phyloP scores from a whole-genome alignment of 1,140 invertebrate genomes.

The Pseudoatta argentina region DNA sequence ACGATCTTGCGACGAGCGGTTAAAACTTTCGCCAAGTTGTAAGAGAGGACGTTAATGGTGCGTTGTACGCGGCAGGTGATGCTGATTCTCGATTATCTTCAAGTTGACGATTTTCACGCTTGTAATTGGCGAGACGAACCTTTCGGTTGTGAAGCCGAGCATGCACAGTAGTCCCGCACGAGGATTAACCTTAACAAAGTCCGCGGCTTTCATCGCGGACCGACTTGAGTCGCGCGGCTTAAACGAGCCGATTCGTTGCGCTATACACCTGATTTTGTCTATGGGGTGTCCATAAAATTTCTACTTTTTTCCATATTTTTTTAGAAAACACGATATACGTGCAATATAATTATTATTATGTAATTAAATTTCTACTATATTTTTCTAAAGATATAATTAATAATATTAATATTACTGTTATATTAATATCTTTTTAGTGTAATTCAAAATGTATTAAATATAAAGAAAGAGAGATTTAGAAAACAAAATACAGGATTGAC shows the following conservation, averaged over 20 bases:
- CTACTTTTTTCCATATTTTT: neutral
- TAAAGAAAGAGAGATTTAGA: neutral
- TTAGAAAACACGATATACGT: neutral
- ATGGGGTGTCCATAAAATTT: conserved; percentile 56
- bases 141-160: conserved; percentile 21
- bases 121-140: conserved; percentile 59
- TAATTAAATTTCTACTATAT: neutral
- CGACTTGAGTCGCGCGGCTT: conserved; percentile 46
- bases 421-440: neutral
- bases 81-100: conserved; percentile 61
- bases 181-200: conserved; percentile 68
- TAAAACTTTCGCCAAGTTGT: conserved; percentile 24
- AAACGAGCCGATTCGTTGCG: conserved; percentile 65
- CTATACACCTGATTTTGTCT: conserved; percentile 61
- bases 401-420: neutral
- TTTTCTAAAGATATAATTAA: neutral
- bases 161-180: conserved; percentile 54
- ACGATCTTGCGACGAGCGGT: conserved; percentile 12
- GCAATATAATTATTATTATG: conserved; percentile 3
- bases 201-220: conserved; percentile 17
- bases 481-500: neutral
- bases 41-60: conserved; percentile 21
- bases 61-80: conserved; percentile 28
- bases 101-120: conserved; percentile 49
- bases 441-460: neutral